Base-by-base conservation (phyloP, 2,797 vertebrate species). In the Sebastes minor region DNA sequence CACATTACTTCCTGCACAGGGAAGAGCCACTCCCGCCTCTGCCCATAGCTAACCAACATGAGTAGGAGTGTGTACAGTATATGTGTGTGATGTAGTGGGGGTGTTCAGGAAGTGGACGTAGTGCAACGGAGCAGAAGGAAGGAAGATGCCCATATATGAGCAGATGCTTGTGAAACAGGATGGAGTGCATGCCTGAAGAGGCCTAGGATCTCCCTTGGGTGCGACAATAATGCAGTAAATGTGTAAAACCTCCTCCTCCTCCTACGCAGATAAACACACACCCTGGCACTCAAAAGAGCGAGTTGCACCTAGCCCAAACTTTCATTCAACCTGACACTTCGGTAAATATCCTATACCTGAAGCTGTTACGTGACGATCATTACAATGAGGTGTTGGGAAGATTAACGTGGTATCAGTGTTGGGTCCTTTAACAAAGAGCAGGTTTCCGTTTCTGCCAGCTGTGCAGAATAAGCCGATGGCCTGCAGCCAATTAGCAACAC, bases 81-180 rank as follows among this genome's bases (percentile, higher is more conserved):
- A 69, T 49, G 52, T 74, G 22, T 59, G 68, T 3, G 6, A 61
- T 35, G 8, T 23, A 16, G 67, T 11, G 63, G 55, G 64, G 52
- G 22, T 65, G 77, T 77, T 83, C 83, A 93, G 91, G 91, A 92
- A 90, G 65, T 49, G 69, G 86, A 91, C 55, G 38, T 12, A 81
- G 83, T 74, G 83, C 46, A 87, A 86, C 60, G 38, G 8, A 78
- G 86, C 64, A 88, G 32, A 71, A 78, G 84, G 69, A 79, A 91
- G 85, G 89, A 93, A 91, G 81, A 89, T 93, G 91, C 81, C 94
- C 94, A 95, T 95, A 95, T 95, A 94, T 93, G 94, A 85, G 80
- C 93, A 93, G 57, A 76, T 28, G 32, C 77, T 91, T 88, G 80
- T 84, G 70, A 89, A 94, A 94, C 92, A 90, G 92, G 91, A 94